These are phyloP conservation scores for Sapajus apella DNA, from an alignment of 2,113 vertebrate genomes.

Conservation along the genomic window DNA sequence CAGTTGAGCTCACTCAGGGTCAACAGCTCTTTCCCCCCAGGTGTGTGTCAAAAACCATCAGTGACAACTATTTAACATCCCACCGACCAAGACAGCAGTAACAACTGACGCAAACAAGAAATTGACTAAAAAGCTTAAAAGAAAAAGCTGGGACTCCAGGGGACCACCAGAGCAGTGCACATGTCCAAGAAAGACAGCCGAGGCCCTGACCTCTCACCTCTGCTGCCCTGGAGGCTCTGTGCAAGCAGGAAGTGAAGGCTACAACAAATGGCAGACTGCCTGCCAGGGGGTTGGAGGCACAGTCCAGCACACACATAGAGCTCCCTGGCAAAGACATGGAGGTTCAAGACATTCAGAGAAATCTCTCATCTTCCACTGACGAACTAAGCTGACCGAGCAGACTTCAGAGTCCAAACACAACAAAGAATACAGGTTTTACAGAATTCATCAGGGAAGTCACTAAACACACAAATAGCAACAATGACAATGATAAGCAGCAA, in stretches of 20 bases:
- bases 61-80: not conserved
- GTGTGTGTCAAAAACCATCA: not conserved
- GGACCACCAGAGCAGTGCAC: not conserved
- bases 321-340: not conserved
- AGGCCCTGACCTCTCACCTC: not conserved
- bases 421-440: not conserved
- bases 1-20: too few species aligned
- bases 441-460: not conserved
- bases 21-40: not conserved
- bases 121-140: not conserved
- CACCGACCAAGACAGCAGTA: not conserved
- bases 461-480: not conserved
- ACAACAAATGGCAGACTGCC: not conserved
- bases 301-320: not conserved
- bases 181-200: not conserved
- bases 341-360: not conserved
- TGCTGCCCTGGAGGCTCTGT: not conserved
- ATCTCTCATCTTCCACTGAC: not conserved
- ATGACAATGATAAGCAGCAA: not conserved
- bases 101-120: not conserved
- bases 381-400: not conserved
- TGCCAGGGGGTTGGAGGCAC: too few species aligned
- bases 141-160: not conserved
- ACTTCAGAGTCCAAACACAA: not conserved
- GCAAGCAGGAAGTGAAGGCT: not conserved